Conservation (phyloP, 2,888 invertebrate genomes). For the Andrena haemorrhoa region DNA sequence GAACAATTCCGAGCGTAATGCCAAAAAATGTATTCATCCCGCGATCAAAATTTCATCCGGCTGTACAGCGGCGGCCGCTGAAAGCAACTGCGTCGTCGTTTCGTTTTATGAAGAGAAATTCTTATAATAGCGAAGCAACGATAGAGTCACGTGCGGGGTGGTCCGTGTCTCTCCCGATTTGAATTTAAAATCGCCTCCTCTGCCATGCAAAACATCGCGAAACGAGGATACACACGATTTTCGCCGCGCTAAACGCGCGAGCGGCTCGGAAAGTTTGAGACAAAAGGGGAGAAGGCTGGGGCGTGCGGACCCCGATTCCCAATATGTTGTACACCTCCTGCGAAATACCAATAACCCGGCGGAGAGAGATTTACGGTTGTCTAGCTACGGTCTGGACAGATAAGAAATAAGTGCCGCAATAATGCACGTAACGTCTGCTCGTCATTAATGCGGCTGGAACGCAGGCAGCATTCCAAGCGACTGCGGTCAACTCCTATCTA, state of each 20-base stretch:
- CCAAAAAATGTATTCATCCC: not conserved
- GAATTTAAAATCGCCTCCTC: constrained; percentile 25
- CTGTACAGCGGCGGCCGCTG: not conserved
- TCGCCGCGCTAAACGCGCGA: not conserved
- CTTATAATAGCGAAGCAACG: not conserved
- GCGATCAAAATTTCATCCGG: not conserved
- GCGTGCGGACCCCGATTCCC: not conserved
- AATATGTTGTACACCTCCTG: constrained; percentile 9
- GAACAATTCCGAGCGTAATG: not conserved
- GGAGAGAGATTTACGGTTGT: constrained; percentile 24
- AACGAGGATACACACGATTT: not conserved
- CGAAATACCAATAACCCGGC: constrained; percentile 19
- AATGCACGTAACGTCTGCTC: constrained; percentile 42
- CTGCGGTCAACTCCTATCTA: constrained; percentile 45
- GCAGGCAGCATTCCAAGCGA: constrained; percentile 48
- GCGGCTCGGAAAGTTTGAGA: not conserved
- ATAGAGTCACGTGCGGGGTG: not conserved
- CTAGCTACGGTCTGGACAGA: constrained; percentile 29
- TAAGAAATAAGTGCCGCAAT: constrained; percentile 50
- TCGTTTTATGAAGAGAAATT: not conserved
- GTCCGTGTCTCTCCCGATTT: not conserved
- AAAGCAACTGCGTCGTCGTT: not conserved
- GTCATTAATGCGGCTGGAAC: constrained; percentile 52
- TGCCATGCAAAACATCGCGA: constrained; percentile 21
- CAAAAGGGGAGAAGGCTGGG: not conserved